Evolutionary conservation across 53 echinoderm and acorn worm genomes (phyloP).

Genomic region (Antedon mediterranea): DNA sequence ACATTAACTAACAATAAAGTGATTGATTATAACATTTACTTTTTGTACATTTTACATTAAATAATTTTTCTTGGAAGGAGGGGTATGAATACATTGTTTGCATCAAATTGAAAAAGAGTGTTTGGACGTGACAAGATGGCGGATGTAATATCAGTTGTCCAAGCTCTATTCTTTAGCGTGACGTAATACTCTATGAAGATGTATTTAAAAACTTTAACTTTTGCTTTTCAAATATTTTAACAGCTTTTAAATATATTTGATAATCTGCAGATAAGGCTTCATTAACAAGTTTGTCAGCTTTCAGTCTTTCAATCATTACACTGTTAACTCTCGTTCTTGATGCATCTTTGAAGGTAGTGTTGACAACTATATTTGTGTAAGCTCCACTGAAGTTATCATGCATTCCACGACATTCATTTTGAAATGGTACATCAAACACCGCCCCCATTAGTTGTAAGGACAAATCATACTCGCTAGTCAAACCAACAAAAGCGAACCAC

Average conservation of each 20-base stretch:
- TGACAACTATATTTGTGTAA: conserved; percentile 24
- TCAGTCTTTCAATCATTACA: conserved; percentile 20
- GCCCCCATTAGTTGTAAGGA: conserved; percentile 54
- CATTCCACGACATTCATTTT: conserved; percentile 20
- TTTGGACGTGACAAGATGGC: too few relatives aligned
- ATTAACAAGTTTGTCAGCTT: conserved; percentile 29
- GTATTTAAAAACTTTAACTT: background rate
- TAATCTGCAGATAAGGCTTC: conserved; percentile 46
- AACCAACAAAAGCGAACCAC: conserved; percentile 74
- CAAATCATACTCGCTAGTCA: conserved; percentile 61
- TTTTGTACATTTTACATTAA: too few relatives aligned
- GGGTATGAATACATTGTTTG: too few relatives aligned
- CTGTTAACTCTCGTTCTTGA: conserved; percentile 2
- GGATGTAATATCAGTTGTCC: too few relatives aligned
- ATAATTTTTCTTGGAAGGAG: too few relatives aligned
- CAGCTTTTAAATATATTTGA: conserved; percentile 46
- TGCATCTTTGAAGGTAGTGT: conserved; percentile 12
- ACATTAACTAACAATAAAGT: too few relatives aligned
- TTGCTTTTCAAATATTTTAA: conserved; percentile 56
- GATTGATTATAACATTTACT: too few relatives aligned
- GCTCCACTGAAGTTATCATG: conserved; percentile 27
- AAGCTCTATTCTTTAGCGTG: too few relatives aligned
- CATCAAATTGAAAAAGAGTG: too few relatives aligned
- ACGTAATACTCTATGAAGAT: too few relatives aligned
- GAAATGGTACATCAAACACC: conserved; percentile 57